phyloP scores from a whole-genome alignment of 92 coral and sea anemone species.

The Virgularia gustaviana region DNA sequence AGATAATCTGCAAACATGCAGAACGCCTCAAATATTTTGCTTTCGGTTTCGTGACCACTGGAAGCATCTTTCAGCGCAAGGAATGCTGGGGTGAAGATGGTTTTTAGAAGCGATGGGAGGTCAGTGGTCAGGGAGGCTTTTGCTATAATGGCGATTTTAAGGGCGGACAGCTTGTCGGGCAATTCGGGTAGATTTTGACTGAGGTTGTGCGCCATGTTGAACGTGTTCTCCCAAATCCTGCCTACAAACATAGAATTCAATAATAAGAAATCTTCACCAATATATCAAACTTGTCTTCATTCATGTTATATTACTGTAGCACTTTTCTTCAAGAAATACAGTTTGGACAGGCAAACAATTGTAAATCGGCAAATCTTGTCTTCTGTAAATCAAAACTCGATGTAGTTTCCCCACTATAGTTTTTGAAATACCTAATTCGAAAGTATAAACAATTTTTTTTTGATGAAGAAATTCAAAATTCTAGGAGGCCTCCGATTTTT shows the following conservation, averaged over 20 bases:
- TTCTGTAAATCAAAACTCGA: too few species aligned
- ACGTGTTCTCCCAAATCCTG: slow-evolving; percentile 8
- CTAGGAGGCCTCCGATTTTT: too few species aligned
- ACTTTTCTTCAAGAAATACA: too few species aligned
- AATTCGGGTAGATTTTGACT: background rate
- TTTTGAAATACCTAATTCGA: too few species aligned
- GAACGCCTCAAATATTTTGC: slow-evolving; percentile 62
- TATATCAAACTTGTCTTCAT: too few species aligned
- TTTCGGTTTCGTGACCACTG: slow-evolving; percentile 39
- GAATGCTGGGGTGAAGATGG: background rate
- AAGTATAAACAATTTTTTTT: too few species aligned
- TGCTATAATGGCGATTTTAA: slow-evolving; percentile 42
- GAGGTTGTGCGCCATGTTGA: slow-evolving; percentile 7
- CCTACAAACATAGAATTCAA: background rate
- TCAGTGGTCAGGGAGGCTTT: slow-evolving; percentile 53
- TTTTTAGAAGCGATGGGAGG: slow-evolving; percentile 21
- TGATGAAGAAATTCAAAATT: too few species aligned
- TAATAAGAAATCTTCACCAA: background rate
- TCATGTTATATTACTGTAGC: too few species aligned
- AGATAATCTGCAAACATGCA: slow-evolving; percentile 55
- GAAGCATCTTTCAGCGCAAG: background rate
- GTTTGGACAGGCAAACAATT: too few species aligned
- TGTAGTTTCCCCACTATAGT: too few species aligned
- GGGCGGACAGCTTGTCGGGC: slow-evolving; percentile 21
- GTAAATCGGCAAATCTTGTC: too few species aligned